These are phyloP conservation scores for Hipparchia semele DNA, from an alignment of 2,888 invertebrate genomes.

Conservation along the genomic window DNA sequence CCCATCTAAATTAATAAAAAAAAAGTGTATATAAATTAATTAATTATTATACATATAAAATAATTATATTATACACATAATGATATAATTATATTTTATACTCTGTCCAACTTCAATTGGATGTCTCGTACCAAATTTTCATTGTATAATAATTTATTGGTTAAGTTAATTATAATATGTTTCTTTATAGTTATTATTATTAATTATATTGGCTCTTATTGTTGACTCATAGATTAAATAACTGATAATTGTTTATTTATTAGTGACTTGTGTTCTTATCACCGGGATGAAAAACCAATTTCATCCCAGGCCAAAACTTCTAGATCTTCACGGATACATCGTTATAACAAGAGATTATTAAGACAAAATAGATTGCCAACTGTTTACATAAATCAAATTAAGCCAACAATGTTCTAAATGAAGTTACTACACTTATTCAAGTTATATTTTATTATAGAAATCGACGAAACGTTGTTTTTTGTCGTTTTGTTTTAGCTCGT, in stretches of 20 bases:
- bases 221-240: slow-evolving; percentile 41
- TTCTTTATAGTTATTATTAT: not conserved
- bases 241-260: slow-evolving; percentile 36
- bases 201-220: slow-evolving; percentile 9
- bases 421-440: no score
- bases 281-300: not conserved
- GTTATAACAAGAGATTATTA: no score
- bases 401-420: no score
- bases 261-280: not conserved
- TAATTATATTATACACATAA: slow-evolving; percentile 5
- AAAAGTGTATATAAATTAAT: slow-evolving; percentile 3
- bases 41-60: not conserved
- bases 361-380: no score
- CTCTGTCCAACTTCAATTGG: slow-evolving; percentile 68
- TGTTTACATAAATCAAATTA: no score
- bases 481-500: no score
- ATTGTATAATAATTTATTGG: slow-evolving; percentile 42
- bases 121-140: slow-evolving; percentile 72
- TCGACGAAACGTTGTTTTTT: no score
- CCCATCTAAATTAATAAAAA: slow-evolving; percentile 4
- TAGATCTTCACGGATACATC: no score
- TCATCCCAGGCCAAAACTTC: no score
- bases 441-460: no score
- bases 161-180: slow-evolving; percentile 36
- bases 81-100: slow-evolving; percentile 28